Base-by-base conservation (phyloP, 2,113 vertebrate genomes). In the Orcinus orca region DNA sequence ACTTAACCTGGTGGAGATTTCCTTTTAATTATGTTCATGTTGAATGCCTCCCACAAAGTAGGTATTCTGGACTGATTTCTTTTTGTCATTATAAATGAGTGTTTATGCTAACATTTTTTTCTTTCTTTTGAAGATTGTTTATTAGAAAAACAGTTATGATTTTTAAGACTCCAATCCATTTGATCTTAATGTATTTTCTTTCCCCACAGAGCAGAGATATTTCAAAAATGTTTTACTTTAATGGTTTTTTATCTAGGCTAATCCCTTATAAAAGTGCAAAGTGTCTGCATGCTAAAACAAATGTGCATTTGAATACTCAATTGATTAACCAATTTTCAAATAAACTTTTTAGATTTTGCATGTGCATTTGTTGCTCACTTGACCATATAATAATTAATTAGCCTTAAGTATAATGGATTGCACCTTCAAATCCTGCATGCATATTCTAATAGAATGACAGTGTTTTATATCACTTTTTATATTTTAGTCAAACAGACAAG, bases 331-430 rank as follows among this genome's bases (percentile, higher is more conserved):
- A 98, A 96, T 98, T 98, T 98, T 98, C 95, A 97, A 97, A 97
- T 98, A 98, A 98, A 97, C 98, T 98, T 98, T 98, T 98, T 97
- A 93, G 68, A 95, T 93, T 96, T 98, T 98, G 96, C 96, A 97
- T 85, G 93, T 97, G 96, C 97, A 97, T 98, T 98, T 98, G 97
- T 98, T 98, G 97, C 98, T 98, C 97, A 97, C 98, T 98, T 99
- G 98, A 98, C 98, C 98, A 98, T 97, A 96, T 98, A 98, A 98
- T 98, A 98, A 98, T 98, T 98, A 99, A 98, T 98, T 98, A 98
- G 97, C 96, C 97, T 98, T 98, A 98, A 99, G 99, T 98, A 98
- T 97, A 98, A 98, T 97, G 97, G 98, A 98, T 98, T 98, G 96
- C 95, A 98, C 97, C 96, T 98, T 98, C 95, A 90, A 96, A 26